Conservation (phyloP, 2,888 invertebrate genomes). For the Lasiommata megera region DNA sequence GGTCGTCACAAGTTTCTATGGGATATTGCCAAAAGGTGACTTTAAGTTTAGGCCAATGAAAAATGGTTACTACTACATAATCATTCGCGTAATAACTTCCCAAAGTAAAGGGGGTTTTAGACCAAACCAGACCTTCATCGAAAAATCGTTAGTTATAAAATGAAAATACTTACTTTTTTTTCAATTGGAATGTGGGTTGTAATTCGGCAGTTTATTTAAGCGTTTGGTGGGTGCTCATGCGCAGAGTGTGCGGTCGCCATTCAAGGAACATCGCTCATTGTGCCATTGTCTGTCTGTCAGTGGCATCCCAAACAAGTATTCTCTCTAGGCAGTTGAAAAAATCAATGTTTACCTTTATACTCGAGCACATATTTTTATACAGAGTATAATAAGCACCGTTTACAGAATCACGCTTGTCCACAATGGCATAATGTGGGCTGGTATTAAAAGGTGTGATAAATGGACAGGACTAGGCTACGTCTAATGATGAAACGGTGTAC, state of each 20-base stretch:
- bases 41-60: too few relatives aligned
- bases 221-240: slow-evolving; percentile 44
- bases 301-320: slow-evolving; percentile 75
- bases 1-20: too few relatives aligned
- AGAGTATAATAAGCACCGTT: slow-evolving; percentile 77
- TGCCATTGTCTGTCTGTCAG: slow-evolving; percentile 70
- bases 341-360: slow-evolving; percentile 79
- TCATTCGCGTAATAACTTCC: too few relatives aligned
- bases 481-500: slow-evolving; percentile 16
- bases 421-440: slow-evolving; percentile 65
- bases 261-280: slow-evolving; percentile 69
- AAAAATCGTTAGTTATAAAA: too few relatives aligned
- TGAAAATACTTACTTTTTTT: neutral
- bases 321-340: slow-evolving; percentile 68
- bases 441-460: slow-evolving; percentile 72
- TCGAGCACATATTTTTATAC: slow-evolving; percentile 78
- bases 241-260: slow-evolving; percentile 77
- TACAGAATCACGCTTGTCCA: slow-evolving; percentile 79
- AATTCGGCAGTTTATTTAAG: slow-evolving; percentile 26
- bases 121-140: too few relatives aligned
- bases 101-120: too few relatives aligned
- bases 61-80: too few relatives aligned
- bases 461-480: slow-evolving; percentile 44
- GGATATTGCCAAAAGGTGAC: too few relatives aligned
- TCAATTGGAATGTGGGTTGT: neutral